Conservation (phyloP, 2,113 vertebrate genomes). For the Chelonoidis abingdonii region DNA sequence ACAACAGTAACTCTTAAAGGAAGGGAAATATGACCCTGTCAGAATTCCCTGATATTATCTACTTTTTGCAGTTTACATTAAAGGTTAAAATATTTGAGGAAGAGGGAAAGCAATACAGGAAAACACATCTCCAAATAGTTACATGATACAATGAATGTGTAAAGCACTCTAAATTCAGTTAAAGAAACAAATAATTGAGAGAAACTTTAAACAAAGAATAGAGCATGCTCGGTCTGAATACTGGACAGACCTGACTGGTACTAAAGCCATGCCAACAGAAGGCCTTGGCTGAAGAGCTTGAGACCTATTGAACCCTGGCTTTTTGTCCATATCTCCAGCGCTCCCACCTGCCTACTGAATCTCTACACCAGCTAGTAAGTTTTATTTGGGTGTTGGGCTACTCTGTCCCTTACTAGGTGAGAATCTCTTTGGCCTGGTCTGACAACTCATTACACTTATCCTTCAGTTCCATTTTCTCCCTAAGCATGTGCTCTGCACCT, state of each 20-base stretch:
- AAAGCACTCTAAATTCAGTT: not conserved
- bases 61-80: not conserved
- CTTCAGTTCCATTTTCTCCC: not conserved
- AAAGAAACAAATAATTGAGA: not conserved
- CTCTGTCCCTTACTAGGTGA: not conserved
- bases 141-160: not conserved
- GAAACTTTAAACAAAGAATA: not conserved
- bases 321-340: not conserved
- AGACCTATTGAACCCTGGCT: not conserved
- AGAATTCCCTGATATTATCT: not conserved
- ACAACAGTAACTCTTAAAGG: not conserved
- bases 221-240: not conserved
- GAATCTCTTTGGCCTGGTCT: not conserved
- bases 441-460: not conserved
- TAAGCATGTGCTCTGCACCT: not conserved
- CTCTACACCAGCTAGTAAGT: not conserved
- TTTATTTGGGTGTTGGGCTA: not conserved
- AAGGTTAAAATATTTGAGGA: not conserved
- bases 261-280: not conserved
- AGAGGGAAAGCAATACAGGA: not conserved
- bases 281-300: not conserved
- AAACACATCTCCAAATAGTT: not conserved
- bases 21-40: not conserved
- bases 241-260: fast-evolving
- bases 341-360: not conserved